Base-by-base conservation (phyloP, 30 jellyfish, hydroid and myxozoan species). In the Mastigias papua region DNA sequence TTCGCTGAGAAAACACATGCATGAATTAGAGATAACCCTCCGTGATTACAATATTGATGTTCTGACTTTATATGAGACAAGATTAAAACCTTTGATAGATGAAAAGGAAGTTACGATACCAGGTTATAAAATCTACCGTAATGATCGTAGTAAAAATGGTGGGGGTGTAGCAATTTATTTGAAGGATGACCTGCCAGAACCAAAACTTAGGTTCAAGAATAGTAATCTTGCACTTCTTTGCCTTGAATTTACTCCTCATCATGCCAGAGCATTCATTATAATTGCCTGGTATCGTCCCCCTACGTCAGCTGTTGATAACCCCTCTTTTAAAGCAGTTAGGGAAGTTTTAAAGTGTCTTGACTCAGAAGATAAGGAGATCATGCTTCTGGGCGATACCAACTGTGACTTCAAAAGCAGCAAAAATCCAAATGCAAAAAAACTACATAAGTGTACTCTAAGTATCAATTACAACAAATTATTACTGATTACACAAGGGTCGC, bases 121-220 rank as follows among this genome's bases (percentile, higher is more conserved):
- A 30, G 28, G 90, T 26, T 65, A 62, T 16, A 80, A 31, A 61
- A 25, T 22, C 32, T n/a, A 34, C 22, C 65, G 80, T 27, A 34
- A 26, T 31, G 51, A 51, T 48, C 0, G 58, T 42, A 27, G 48
- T 16, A 5, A 11, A 46, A 48, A 57, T 30, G 60, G 81, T 17
- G 60, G 60, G 21, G 81, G 64, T 17, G 81, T 34, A 30, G 60
- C 81, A 69, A 2, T 69, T 0, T 69, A 30, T 69, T 58, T 69
- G 60, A 69, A 30, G 22, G 81, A 69, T 23, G 9, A 69, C 0
- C 60, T 69, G 60, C 81, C 60, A 23, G 81, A 69, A 69, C 58
- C 81, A 26, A 69, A 23, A 23, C 17, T 69, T 16, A 69, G 11
- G 37, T 0, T 69, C 2, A 34, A 69, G 28, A 30, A 58, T 8